Conservation (phyloP, 2,888 invertebrate species). For the Amiota minor region DNA sequence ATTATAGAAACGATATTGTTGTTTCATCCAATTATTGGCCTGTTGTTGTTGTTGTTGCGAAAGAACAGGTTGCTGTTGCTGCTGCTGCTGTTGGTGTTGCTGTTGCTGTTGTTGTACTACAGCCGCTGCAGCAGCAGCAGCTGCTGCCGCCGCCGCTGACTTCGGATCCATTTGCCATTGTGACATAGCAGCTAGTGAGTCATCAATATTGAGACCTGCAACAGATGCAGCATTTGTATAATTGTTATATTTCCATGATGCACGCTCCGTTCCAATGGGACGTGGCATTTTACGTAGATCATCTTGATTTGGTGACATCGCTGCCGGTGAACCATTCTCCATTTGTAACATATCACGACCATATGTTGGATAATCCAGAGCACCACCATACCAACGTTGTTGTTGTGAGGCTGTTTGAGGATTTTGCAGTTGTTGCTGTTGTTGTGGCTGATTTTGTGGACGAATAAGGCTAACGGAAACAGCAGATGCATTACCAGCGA, state of each 20-base stretch:
- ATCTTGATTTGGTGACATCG: conserved; percentile 73
- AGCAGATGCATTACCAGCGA: conserved; percentile 31
- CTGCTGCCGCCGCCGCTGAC: conserved; percentile 37
- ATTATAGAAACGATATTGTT: conserved; percentile 67
- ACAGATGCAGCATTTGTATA: conserved; percentile 62
- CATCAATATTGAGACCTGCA: conserved; percentile 57
- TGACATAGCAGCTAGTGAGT: conserved; percentile 46
- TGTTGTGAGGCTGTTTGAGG: conserved; percentile 31
- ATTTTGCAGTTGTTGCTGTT: conserved; percentile 36
- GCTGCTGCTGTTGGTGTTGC: conserved; percentile 45
- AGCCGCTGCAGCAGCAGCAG: conserved; percentile 49
- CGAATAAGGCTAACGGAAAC: conserved; percentile 36
- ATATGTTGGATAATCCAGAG: conserved; percentile 61
- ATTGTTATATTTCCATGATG: conserved; percentile 72
- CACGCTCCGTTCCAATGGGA: conserved; percentile 88
- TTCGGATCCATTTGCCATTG: conserved; percentile 55
- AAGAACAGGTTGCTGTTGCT: conserved; percentile 5
- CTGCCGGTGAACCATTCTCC: conserved; percentile 72
- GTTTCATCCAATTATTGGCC: conserved; percentile 66
- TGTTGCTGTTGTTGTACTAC: conserved; percentile 46
- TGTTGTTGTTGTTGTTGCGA: conserved; percentile 46
- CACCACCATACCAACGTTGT: conserved; percentile 63
- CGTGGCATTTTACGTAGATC: conserved; percentile 76
- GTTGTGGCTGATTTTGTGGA: conserved; percentile 52
- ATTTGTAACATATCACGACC: conserved; percentile 70